Base-by-base conservation (phyloP, 2,113 vertebrate species). In the Enhydra lutris region DNA sequence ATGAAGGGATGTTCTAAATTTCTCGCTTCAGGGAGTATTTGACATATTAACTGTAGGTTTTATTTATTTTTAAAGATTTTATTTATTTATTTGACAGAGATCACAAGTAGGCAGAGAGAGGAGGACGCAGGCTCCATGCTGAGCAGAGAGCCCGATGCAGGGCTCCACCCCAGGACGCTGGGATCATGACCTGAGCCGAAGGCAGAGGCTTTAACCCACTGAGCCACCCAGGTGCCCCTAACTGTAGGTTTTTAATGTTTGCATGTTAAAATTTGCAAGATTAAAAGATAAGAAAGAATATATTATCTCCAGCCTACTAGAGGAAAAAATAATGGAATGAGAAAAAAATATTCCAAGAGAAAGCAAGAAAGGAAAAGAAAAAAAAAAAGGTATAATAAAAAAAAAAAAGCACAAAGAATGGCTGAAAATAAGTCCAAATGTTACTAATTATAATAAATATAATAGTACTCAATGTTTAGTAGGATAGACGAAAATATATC, bases 361-460 rank as follows among this genome's bases (percentile, higher is more conserved):
- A 89, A 50, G 6, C 45, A 94, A 91, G 57, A 74, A 82, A 80
- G 18, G 61, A 50, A 82, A 42, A 89, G 29, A 36, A 47, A 69
- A 36, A 76, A 91, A 42, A 39, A 67, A 67, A 91, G 39, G 5
- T 24, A 47, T 83, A 80, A 89, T 69, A 3, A 47, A 47, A 47
- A 65, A 92, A 45, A 94, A 83, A 84, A 83, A 92, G 39, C 17
- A 89, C 24, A 96, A 89, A 76, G 45, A 67, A 96, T 89, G 69
- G 50, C 47, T 90, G 50, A 93, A 93, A 82, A 69, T 69, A 90
- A 92, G 74, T 74, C 23, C 13, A 92, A 67, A 67, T 94, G 59
- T 76, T 95, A 81, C 52, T 92, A 96, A 57, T 84, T 80, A 80
- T 42, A 89, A 92, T 85, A 90, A 52, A 42, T 85, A 52, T 63